A percentile compares a stretch with the other conserved stretches of the same genome.
phyloP scores from a whole-genome alignment of 2,888 invertebrate genomes.

The Herminia tarsipennalis region DNA sequence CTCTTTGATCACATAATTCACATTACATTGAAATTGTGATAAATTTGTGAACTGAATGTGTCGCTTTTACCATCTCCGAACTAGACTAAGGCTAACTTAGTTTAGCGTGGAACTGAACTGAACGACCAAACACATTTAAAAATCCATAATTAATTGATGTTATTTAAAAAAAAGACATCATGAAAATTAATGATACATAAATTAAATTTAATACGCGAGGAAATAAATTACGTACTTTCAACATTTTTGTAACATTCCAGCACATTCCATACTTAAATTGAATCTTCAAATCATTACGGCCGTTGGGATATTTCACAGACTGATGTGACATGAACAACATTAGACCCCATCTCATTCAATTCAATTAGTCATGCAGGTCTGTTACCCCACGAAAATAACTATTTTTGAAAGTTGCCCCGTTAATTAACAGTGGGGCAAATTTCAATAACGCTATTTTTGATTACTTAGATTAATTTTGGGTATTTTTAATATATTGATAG shows the following conservation, averaged over 20 bases:
- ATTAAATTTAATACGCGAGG: slow-evolving; percentile 1
- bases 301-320: too few relatives aligned
- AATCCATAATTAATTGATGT: slow-evolving; percentile 9
- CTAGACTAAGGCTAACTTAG: slow-evolving; percentile 63
- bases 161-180: too few relatives aligned
- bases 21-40: slow-evolving; percentile 31
- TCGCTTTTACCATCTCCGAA: slow-evolving; percentile 46
- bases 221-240: slow-evolving; percentile 5
- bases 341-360: too few relatives aligned
- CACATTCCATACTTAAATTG: background rate
- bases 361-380: too few relatives aligned
- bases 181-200: background rate
- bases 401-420: too few relatives aligned
- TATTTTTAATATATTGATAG: too few relatives aligned
- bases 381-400: too few relatives aligned
- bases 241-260: background rate
- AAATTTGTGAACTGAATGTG: slow-evolving; percentile 12
- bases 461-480: too few relatives aligned
- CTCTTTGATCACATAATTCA: slow-evolving; percentile 36
- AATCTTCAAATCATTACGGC: background rate
- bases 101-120: slow-evolving; percentile 54
- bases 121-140: slow-evolving; percentile 24
- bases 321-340: too few relatives aligned
- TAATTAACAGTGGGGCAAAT: too few relatives aligned
- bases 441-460: too few relatives aligned